Evolutionary conservation across 2,888 invertebrate genomes (phyloP), one percentile per base, ranked within the genome.

Genomic region (Lasioglossum figueresi): DNA sequence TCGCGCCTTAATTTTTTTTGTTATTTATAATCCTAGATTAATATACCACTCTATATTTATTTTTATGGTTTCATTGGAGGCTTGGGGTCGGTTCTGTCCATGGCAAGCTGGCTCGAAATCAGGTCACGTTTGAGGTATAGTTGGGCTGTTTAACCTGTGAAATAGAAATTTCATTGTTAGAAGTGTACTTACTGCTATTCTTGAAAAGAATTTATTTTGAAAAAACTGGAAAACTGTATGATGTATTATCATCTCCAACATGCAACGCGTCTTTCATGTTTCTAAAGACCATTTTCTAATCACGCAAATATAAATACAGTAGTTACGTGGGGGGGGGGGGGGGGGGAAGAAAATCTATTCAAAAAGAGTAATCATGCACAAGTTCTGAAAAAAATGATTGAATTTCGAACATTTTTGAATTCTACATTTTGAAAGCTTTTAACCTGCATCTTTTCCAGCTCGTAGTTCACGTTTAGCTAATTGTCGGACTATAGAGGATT

Each of bases 31-130:
- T 89, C 84, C 88, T 92, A 90, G 90, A 91, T 91, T 92, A 91
- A 92, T 91, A 91, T 91, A 92, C 91, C 91, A 89, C 88, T 76
- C 88, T 92, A 92, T 91, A 88, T 87, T 90, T 87, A 88, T 91
- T 92, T 92, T 88, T 90, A 92, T 91, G 84, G 83, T 91, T 87
- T 90, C 89, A 91, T 93, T 88, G 91, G 86, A 89, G 88, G 91
- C 89, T 92, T 91, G 89, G 92, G 88, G 90, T 91, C 92, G 92
- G 91, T 92, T 92, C 88, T 91, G 88, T 93, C 93, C 93, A 91
- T 93, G 91, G 93, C 92, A 93, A 90, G 93, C 91, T 93, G 89
- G 92, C 92, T 93, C 91, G 90, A 88, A 92, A 87, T 92, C 91
- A 92, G 91, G 91, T 93, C 88, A 91, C 91, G 89, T 91, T 92